Evolutionary conservation across 2,888 invertebrate genomes (phyloP).

Genomic region (Drosophila phalerata): DNA sequence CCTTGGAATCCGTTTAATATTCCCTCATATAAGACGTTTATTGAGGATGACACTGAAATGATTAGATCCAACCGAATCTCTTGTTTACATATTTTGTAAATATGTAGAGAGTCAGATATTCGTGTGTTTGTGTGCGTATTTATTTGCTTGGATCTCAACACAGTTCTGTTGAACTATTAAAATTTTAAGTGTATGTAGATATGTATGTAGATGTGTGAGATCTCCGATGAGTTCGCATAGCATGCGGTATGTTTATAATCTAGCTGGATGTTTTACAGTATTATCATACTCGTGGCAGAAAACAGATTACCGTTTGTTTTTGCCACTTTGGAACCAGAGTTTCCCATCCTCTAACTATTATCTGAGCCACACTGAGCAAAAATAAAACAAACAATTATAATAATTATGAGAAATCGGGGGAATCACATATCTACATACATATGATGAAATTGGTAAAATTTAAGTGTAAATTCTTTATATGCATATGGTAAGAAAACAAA

Average conservation of each 20-base stretch:
- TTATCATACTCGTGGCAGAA: not conserved
- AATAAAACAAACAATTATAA: slow-evolving; percentile 3
- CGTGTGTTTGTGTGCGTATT: slow-evolving; percentile 4
- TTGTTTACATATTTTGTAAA: slow-evolving; percentile 7
- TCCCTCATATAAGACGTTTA: not conserved
- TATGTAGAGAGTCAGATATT: not conserved
- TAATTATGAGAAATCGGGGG: slow-evolving; percentile 14
- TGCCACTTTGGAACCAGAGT: slow-evolving; percentile 12
- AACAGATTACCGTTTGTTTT: slow-evolving; percentile 35
- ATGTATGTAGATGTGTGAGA: not conserved
- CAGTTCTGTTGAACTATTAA: slow-evolving; percentile 39
- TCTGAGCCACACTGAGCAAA: slow-evolving; percentile 21
- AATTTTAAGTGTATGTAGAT: not conserved
- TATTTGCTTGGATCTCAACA: slow-evolving; percentile 30
- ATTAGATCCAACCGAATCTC: not conserved
- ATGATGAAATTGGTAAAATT: not conserved
- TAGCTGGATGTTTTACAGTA: slow-evolving; percentile 9
- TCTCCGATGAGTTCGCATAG: slow-evolving; percentile 2
- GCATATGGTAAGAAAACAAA: slow-evolving; percentile 10
- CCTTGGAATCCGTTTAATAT: not conserved
- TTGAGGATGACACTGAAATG: not conserved
- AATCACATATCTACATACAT: not conserved
- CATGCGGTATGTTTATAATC: slow-evolving; percentile 23
- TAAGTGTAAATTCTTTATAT: not conserved
- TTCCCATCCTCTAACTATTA: not conserved